Conservation (phyloP, 2,113 vertebrate species). For the Dryoscopus gambensis region DNA sequence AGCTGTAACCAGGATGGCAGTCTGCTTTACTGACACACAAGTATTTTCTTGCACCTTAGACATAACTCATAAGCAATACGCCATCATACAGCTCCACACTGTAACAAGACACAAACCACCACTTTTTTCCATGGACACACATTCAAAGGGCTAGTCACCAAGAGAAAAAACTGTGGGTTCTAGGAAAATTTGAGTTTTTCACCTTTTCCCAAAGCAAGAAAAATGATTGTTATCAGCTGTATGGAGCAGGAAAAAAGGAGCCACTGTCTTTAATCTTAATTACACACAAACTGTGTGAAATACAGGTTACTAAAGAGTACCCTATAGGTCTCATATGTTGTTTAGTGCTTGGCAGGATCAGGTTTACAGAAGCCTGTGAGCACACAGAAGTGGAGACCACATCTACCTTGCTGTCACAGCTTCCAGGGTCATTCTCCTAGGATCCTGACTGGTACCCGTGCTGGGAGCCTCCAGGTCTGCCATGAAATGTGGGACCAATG, state of each 20-base stretch:
- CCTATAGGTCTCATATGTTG: background rate
- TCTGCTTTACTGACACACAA: background rate
- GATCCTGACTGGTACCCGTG: fast-evolving
- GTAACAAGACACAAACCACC: background rate
- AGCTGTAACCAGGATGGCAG: background rate
- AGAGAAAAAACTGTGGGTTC: background rate
- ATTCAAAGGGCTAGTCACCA: background rate
- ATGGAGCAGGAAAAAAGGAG: background rate
- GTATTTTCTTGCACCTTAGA: background rate
- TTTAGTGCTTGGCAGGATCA: background rate
- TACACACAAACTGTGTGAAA: background rate
- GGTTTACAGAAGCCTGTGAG: background rate
- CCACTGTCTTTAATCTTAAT: background rate
- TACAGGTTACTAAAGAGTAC: background rate
- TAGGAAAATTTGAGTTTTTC: background rate
- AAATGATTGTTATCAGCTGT: background rate
- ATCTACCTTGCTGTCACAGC: background rate
- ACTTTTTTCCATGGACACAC: background rate
- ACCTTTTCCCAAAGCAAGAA: background rate
- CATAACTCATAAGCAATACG: background rate
- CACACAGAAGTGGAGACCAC: background rate
- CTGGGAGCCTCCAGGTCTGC: background rate
- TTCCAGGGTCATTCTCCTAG: background rate
- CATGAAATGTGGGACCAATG: background rate
- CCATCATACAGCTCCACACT: background rate